Evolutionary conservation across 2,888 invertebrate species (phyloP).

Genomic region (Pristionchus mayeri): DNA sequence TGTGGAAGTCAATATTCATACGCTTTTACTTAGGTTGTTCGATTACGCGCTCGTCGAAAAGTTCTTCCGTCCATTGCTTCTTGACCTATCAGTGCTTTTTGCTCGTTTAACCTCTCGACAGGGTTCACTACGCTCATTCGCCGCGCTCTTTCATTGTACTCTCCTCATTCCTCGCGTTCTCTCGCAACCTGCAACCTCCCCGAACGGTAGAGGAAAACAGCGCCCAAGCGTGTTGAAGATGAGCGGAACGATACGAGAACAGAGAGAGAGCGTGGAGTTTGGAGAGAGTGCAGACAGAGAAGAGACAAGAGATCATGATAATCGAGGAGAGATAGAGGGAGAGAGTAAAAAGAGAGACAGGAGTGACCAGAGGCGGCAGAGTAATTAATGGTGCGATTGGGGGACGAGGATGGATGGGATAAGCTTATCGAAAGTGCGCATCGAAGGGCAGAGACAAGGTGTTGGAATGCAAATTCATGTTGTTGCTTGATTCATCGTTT

Average conservation of each 20-base stretch:
- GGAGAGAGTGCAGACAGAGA: slow-evolving; percentile 33
- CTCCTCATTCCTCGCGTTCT: background rate
- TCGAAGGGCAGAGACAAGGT: background rate
- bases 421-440: background rate
- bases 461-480: too few relatives aligned
- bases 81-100: background rate
- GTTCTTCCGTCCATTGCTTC: background rate
- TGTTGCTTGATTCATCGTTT: too few relatives aligned
- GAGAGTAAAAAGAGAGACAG: background rate
- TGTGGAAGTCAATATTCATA: too few relatives aligned
- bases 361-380: too few relatives aligned
- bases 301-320: background rate
- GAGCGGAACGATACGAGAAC: background rate
- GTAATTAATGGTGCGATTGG: slow-evolving; percentile 34
- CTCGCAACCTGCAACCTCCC: background rate
- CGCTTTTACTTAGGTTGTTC: too few relatives aligned
- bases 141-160: background rate
- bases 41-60: background rate
- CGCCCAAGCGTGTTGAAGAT: slow-evolving; percentile 27
- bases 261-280: background rate
- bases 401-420: slow-evolving; percentile 36
- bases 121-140: background rate
- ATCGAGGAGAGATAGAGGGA: slow-evolving; percentile 12
- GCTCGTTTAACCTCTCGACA: slow-evolving; percentile 22
- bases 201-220: background rate